Evolutionary conservation across 2,113 vertebrate species (phyloP), one percentile per base, ranked within the genome.

Genomic region (Colius striatus): DNA sequence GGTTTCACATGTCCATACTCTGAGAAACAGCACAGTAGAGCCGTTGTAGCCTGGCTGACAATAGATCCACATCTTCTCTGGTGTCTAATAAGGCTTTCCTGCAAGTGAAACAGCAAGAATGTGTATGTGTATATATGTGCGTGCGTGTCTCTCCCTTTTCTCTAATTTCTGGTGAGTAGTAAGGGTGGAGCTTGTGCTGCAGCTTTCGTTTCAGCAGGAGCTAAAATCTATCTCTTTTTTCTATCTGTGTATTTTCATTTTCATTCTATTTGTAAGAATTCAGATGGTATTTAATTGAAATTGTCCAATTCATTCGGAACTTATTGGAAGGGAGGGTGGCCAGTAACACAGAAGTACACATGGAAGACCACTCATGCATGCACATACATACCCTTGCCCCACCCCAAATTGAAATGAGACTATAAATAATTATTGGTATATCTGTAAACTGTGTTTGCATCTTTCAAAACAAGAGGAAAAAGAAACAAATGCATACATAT

Each of bases 341-440:
- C 27, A 45, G 25, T 74, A 25, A 15, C 67, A 29, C 25, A 83
- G 38, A 86, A 87, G 13, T 47, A 23, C 43, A 58, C 27, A 8
- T 21, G 13, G 13, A 4, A 6, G 1, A 2, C 2, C 50, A 45
- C n/a, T 86, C 6, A 7, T 54, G 13, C 6, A 3, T 76, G 29
- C 48, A 41, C 3, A 11, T 22, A n/a, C 0, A 3, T 47, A 85
- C 51, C 8, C 38, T 25, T 38, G 2, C 9, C n/a, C 12, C 18
- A 4, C 13, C 10, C 21, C 2, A 0, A 78, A 63, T 36, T 36
- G 36, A 92, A 91, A 92, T 83, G 6, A 82, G 22, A 29, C 25
- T 66, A 54, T 85, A 88, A 89, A 91, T 17, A 71, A 16, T 36
- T 89, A 78, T 84, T 85, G 32, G 7, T 85, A 65, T 32, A 51